Evolutionary conservation across 2,113 vertebrate genomes (phyloP).

Genomic region (Helogale parvula): DNA sequence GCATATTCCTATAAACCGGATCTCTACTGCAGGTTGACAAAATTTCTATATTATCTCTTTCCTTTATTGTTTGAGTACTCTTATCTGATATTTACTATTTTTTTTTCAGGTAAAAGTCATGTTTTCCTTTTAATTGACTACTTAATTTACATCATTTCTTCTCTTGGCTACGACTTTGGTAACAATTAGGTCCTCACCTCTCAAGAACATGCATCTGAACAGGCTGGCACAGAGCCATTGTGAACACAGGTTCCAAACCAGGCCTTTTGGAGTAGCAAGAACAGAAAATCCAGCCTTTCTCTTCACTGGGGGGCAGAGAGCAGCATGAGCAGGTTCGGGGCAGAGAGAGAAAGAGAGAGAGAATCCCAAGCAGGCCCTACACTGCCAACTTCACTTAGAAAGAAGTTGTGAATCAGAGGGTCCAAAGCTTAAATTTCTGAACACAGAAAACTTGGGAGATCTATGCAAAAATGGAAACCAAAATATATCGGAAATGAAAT

Average conservation of each 20-base stretch:
- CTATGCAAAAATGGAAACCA: slow-evolving; percentile 56
- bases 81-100: background rate
- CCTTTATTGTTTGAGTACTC: background rate
- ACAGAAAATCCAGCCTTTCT: slow-evolving; percentile 44
- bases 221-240: slow-evolving; percentile 50
- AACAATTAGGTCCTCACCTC: slow-evolving; percentile 61
- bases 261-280: slow-evolving; percentile 54
- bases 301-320: background rate
- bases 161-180: slow-evolving; percentile 74
- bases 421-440: background rate
- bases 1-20: background rate
- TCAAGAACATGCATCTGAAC: slow-evolving; percentile 49
- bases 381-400: background rate
- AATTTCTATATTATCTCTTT: background rate
- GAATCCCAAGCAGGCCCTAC: too few relatives aligned
- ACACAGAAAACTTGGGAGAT: slow-evolving; percentile 35
- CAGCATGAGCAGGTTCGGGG: too few relatives aligned
- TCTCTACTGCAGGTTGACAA: background rate
- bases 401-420: background rate
- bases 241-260: slow-evolving; percentile 13
- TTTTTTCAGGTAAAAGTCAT: slow-evolving; percentile 73
- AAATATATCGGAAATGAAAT: slow-evolving; percentile 20
- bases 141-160: slow-evolving; percentile 76
- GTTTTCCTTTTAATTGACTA: slow-evolving; percentile 80
- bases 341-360: too few relatives aligned